Conservation (phyloP, 1,140 invertebrate species). For the Lasaia peninsularis region DNA sequence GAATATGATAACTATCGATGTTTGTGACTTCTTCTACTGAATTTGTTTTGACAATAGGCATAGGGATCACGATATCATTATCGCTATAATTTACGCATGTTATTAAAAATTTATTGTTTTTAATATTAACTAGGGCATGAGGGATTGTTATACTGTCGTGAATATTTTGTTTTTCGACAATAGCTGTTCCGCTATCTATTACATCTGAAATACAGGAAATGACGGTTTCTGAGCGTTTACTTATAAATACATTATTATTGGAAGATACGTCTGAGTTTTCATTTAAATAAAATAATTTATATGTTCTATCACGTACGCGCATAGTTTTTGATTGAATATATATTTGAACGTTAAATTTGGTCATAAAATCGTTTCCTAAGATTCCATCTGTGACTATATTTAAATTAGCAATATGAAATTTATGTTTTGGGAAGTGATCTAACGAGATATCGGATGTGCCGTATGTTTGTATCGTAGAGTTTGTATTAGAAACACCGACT, state of each 20-base stretch:
- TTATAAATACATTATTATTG: constrained; percentile 21
- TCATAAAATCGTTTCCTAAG: constrained; percentile 38
- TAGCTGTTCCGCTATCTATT: constrained; percentile 25
- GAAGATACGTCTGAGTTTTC: constrained; percentile 5
- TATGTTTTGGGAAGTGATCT: constrained; percentile 27
- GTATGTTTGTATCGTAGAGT: constrained; percentile 15
- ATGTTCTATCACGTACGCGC: constrained; percentile 25
- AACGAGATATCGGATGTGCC: constrained; percentile 28
- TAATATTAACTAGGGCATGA: neutral
- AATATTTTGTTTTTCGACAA: constrained; percentile 26
- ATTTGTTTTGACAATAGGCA: neutral
- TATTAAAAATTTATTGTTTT: constrained; percentile 10
- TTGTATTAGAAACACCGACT: constrained; percentile 17
- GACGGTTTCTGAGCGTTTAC: constrained; percentile 29
- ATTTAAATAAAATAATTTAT: constrained; percentile 27
- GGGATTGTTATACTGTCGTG: constrained; percentile 18
- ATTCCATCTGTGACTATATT: constrained; percentile 36
- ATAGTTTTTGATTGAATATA: constrained; percentile 35
- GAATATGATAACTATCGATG: neutral
- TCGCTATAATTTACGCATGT: constrained; percentile 16
- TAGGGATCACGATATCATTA: constrained; percentile 1
- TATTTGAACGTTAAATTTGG: constrained; percentile 31
- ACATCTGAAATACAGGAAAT: constrained; percentile 27
- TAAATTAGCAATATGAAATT: constrained; percentile 32
- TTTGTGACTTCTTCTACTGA: too few relatives aligned